Conservation (phyloP, 2,113 vertebrate species). For the Megaceryle torquata region DNA sequence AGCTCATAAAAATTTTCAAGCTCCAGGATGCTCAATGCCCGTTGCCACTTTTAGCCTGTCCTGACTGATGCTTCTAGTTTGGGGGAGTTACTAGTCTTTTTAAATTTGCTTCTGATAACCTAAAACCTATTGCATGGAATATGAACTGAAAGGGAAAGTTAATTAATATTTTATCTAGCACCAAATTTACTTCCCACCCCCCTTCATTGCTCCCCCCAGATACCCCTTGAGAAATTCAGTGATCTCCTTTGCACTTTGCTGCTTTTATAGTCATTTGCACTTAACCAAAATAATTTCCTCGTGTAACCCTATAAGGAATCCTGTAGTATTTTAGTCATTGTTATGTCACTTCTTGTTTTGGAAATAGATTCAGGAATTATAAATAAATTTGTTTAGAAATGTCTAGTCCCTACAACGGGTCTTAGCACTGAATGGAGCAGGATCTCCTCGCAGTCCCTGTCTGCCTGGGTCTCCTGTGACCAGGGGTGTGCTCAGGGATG, state of each 20-base stretch:
- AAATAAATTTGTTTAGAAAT: neutral
- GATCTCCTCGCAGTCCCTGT: rapidly evolving
- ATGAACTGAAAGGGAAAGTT: neutral
- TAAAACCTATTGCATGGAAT: neutral
- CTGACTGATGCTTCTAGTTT: neutral
- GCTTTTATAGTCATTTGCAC: neutral
- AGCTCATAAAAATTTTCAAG: neutral
- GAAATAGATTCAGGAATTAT: neutral
- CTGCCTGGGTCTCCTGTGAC: neutral
- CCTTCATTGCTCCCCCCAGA: neutral
- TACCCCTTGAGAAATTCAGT: neutral
- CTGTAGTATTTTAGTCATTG: neutral
- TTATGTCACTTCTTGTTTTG: neutral
- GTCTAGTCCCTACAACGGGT: rapidly evolving
- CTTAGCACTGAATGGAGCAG: rapidly evolving
- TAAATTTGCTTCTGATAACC: neutral
- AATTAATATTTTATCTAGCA: neutral
- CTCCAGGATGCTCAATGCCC: neutral
- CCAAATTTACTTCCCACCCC: neutral
- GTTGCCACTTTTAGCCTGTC: neutral
- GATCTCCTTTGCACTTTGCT: neutral
- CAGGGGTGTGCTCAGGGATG: rapidly evolving
- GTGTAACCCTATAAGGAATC: neutral
- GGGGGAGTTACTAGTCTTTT: neutral
- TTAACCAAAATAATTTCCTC: neutral